A percentile compares a stretch with the other conserved stretches of the same genome.
Evolutionary conservation across 2,888 invertebrate genomes (phyloP).

Genomic region (Carpatolechia fugitivella): DNA sequence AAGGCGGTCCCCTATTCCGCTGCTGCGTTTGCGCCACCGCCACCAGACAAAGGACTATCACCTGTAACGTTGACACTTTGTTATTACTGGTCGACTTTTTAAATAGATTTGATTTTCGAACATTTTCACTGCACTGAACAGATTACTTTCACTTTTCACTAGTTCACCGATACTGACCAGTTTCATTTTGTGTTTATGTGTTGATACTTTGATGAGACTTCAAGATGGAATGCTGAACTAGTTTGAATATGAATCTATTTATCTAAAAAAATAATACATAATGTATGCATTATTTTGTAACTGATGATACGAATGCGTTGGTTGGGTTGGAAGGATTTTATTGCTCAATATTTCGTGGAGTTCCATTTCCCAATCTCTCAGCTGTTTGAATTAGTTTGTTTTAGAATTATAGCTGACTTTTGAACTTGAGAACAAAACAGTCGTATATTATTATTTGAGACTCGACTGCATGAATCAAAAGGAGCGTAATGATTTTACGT

Average conservation of each 20-base stretch:
- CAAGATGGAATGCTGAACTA: conserved; percentile 1
- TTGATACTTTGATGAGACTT: background rate
- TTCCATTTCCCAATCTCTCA: background rate
- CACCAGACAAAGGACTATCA: background rate
- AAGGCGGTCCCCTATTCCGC: conserved; percentile 23
- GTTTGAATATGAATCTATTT: background rate
- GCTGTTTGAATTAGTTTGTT: background rate
- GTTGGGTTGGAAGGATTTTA: background rate
- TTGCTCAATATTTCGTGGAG: background rate
- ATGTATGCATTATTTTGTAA: conserved; percentile 3
- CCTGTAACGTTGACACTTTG: background rate
- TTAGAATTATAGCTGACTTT: conserved; percentile 1
- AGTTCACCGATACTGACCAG: conserved; percentile 1
- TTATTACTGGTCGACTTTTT: no score
- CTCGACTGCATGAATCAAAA: no score
- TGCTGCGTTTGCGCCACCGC: conserved; percentile 1
- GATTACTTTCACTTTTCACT: background rate
- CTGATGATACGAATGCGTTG: background rate
- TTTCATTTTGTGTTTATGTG: conserved; percentile 11
- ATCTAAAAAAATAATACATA: background rate
- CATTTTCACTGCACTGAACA: background rate
- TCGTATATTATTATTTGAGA: no score
- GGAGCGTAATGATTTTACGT: no score
- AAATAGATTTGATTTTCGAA: no score
- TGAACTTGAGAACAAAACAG: background rate